phyloP scores from a whole-genome alignment of 2,888 invertebrate genomes.

The Gerris lacustris region DNA sequence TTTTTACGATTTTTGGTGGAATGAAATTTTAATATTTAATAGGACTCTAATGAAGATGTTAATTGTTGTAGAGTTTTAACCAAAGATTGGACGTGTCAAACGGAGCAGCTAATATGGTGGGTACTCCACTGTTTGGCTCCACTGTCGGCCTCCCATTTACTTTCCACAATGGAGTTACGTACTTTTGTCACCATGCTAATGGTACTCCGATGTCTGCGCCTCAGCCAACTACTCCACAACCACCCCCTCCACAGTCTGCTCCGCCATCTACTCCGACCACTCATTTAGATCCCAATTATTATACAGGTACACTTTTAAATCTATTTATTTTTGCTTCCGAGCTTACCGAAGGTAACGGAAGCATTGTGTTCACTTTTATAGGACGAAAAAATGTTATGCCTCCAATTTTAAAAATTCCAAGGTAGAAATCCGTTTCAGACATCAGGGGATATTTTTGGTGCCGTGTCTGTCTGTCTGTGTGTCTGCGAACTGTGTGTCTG shows the following conservation, averaged over 20 bases:
- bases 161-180: constrained; percentile 40
- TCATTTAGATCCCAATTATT: not conserved
- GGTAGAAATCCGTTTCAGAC: too few species aligned
- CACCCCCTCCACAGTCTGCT: not conserved
- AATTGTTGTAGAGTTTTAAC: not conserved
- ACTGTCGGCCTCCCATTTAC: constrained; percentile 29
- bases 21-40: too few species aligned
- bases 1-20: too few species aligned
- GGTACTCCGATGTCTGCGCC: constrained; percentile 12
- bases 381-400: too few species aligned
- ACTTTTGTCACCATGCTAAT: constrained; percentile 35
- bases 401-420: too few species aligned
- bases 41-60: too few species aligned
- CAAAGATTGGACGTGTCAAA: not conserved
- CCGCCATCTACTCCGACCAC: not conserved
- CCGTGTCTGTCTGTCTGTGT: too few species aligned
- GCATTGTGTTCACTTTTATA: too few species aligned
- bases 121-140: not conserved
- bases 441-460: too few species aligned
- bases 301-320: not conserved
- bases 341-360: too few species aligned
- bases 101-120: not conserved
- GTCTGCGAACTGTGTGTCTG: too few species aligned
- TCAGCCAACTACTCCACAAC: not conserved
- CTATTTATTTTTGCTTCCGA: too few species aligned